Percentiles rank a stretch among this genome's conserved stretches.
These are phyloP conservation scores for Parasteatoda tepidariorum DNA, from an alignment of 1,140 invertebrate genomes.

Conservation along the genomic window DNA sequence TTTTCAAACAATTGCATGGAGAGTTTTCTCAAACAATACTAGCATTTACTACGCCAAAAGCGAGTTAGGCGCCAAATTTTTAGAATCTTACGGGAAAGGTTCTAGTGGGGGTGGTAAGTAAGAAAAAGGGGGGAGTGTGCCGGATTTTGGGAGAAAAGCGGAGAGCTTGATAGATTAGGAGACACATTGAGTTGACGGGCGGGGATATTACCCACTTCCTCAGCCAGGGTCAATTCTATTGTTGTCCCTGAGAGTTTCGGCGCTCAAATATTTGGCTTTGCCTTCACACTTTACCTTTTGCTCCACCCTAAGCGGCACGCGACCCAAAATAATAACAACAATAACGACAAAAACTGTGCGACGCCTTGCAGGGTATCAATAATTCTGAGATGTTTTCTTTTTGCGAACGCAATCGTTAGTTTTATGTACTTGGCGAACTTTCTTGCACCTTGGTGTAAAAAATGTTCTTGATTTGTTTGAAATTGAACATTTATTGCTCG, in stretches of 20 bases:
- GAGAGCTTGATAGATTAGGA: constrained; percentile 49
- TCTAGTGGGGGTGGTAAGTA: neutral
- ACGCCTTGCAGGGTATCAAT: too few relatives aligned
- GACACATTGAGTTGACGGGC: constrained; percentile 56
- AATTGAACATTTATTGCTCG: too few relatives aligned
- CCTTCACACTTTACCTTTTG: neutral
- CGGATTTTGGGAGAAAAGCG: constrained; percentile 21
- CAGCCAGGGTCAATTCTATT: constrained; percentile 47
- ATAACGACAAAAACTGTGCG: neutral
- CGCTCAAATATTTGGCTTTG: constrained; percentile 49
- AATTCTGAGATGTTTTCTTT: too few relatives aligned
- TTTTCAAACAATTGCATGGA: neutral
- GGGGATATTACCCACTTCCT: constrained; percentile 39
- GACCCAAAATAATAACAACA: neutral
- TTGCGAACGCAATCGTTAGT: too few relatives aligned
- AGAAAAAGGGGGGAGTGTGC: neutral
- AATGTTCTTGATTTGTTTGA: too few relatives aligned
- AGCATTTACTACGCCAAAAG: neutral
- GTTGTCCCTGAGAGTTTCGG: constrained; percentile 21
- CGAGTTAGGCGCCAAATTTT: constrained; percentile 23
- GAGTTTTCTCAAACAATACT: neutral
- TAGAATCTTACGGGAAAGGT: neutral
- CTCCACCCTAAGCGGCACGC: neutral
- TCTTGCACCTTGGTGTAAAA: too few relatives aligned
- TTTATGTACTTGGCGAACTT: too few relatives aligned